Evolutionary conservation across 2,888 invertebrate species (phyloP).

Genomic region (Chromoteleia sp.): DNA sequence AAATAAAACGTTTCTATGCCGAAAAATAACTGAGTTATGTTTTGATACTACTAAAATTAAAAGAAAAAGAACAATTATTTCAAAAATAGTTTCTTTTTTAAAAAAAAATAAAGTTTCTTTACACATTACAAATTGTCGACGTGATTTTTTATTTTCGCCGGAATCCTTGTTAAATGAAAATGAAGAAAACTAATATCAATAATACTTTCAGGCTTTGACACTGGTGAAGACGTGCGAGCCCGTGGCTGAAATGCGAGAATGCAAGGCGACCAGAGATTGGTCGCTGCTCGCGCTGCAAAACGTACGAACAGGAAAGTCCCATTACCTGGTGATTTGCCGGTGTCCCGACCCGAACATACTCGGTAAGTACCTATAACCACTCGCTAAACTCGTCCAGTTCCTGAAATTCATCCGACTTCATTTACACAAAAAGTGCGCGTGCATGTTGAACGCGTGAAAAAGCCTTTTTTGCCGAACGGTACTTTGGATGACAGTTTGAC

Average conservation of each 20-base stretch:
- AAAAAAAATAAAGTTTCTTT: too few species aligned
- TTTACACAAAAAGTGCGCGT: conserved; percentile 60
- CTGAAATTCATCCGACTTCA: conserved; percentile 67
- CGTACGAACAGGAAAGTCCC: conserved; percentile 96
- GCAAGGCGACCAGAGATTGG: conserved; percentile 95
- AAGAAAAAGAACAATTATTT: too few species aligned
- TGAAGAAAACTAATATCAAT: conserved; percentile 12
- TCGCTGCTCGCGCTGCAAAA: conserved; percentile 95
- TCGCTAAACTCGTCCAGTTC: conserved; percentile 68
- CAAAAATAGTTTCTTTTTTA: too few species aligned
- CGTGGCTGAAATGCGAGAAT: conserved; percentile 95
- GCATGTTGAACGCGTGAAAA: conserved; percentile 57
- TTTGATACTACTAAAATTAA: too few species aligned
- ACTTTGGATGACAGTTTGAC: conserved; percentile 63
- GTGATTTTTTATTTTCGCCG: too few species aligned
- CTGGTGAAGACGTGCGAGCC: conserved; percentile 97
- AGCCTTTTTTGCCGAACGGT: conserved; percentile 55
- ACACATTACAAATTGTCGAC: too few species aligned
- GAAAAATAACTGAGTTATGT: too few species aligned
- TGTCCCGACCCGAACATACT: conserved; percentile 94
- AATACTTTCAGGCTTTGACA: conserved; percentile 89
- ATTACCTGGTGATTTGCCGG: conserved; percentile 96
- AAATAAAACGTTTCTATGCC: too few species aligned
- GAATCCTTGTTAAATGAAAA: too few species aligned
- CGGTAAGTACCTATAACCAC: conserved; percentile 86